These are phyloP conservation scores for Zaprionus lachaisei DNA, from an alignment of 1,140 invertebrate species.

Conservation along the genomic window DNA sequence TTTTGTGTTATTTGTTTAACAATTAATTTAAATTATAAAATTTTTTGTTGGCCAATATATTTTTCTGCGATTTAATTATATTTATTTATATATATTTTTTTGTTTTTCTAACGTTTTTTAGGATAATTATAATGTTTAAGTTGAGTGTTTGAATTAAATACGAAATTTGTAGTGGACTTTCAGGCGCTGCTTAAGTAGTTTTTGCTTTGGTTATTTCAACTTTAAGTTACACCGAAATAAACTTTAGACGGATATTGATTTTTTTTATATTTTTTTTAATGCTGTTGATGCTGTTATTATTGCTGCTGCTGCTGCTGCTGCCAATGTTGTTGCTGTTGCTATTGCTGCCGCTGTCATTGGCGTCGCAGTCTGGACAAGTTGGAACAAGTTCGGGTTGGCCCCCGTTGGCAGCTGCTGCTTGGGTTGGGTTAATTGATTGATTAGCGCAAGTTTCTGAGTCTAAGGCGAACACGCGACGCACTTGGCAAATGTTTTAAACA, in stretches of 20 bases:
- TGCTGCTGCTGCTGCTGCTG: conserved; percentile 21
- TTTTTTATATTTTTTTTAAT: conserved; percentile 51
- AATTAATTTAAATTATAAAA: conserved; percentile 5
- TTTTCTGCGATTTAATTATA: conserved; percentile 12
- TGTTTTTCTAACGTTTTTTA: conserved; percentile 16
- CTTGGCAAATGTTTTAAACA: conserved; percentile 51
- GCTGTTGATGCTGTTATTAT: conserved; percentile 37
- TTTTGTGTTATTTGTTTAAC: conserved; percentile 15
- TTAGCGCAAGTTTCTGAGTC: conserved; percentile 46
- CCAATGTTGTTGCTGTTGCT: conserved; percentile 17
- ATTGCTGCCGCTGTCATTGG: conserved; percentile 42
- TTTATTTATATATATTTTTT: neutral
- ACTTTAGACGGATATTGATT: conserved; percentile 85
- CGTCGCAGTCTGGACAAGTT: conserved; percentile 40
- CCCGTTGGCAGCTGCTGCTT: conserved; percentile 21
- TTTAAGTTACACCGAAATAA: conserved; percentile 78
- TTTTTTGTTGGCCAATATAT: conserved; percentile 16
- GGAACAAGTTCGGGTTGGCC: conserved; percentile 6
- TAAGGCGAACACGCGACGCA: conserved; percentile 37
- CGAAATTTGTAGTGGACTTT: conserved; percentile 23
- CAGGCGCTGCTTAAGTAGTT: conserved; percentile 31
- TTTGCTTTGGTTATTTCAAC: conserved; percentile 41
- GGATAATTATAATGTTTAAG: conserved; percentile 1
- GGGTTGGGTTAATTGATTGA: conserved; percentile 70
- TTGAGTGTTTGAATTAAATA: neutral